Conservation (phyloP, 2,888 invertebrate species). For the Cheilosia variabilis region DNA sequence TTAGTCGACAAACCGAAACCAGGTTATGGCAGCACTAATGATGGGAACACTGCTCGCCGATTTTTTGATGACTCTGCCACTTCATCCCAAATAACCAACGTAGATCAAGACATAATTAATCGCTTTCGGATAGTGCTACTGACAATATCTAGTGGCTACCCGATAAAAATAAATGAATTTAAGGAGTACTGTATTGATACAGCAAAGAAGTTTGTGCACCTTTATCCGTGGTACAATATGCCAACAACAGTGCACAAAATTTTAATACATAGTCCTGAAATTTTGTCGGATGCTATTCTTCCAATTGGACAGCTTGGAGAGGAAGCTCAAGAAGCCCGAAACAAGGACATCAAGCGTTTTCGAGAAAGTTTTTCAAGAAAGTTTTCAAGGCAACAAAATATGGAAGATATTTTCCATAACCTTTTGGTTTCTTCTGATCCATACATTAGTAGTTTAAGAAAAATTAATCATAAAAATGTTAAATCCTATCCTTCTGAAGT, state of each 20-base stretch:
- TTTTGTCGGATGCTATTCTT: not conserved
- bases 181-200: not conserved
- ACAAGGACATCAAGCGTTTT: not conserved
- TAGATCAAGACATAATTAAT: not conserved
- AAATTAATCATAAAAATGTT: not conserved
- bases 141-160: not conserved
- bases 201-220: not conserved
- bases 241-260: not conserved
- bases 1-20: not conserved
- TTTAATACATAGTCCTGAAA: not conserved
- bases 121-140: slow-evolving; percentile 1
- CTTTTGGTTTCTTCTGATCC: slow-evolving; percentile 4
- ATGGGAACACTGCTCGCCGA: not conserved
- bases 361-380: slow-evolving; percentile 4
- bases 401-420: not conserved
- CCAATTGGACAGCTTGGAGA: slow-evolving; percentile 2
- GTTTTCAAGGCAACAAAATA: not conserved
- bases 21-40: slow-evolving; percentile 5
- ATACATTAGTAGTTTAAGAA: slow-evolving; percentile 9
- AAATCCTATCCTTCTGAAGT: no score
- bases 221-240: not conserved
- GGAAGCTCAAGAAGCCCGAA: not conserved
- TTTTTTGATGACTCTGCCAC: not conserved
- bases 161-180: not conserved
- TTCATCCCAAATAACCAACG: not conserved